phyloP scores from a whole-genome alignment of 2,888 invertebrate species.

The Panorpa germanica region DNA sequence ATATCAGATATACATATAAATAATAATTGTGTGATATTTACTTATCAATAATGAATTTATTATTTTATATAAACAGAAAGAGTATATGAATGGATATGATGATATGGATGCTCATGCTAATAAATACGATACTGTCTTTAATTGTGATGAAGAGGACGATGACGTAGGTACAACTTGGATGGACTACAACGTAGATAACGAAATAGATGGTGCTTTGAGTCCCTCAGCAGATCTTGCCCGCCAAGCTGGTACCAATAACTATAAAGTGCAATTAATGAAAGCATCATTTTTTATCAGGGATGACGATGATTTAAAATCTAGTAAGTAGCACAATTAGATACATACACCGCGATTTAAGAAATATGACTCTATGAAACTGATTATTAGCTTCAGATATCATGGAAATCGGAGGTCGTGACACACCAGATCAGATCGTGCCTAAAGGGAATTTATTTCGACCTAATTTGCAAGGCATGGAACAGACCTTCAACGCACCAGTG shows the following conservation, averaged over 20 bases:
- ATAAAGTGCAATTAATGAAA: conserved; percentile 66
- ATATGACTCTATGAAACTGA: neutral
- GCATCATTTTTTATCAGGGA: conserved; percentile 42
- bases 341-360: conserved; percentile 1
- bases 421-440: conserved; percentile 15
- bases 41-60: too few species aligned
- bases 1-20: too few species aligned
- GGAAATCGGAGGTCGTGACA: conserved; percentile 12
- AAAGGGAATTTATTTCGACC: too few species aligned
- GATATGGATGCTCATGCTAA: too few species aligned
- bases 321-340: conserved; percentile 11
- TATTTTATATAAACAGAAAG: too few species aligned
- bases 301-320: conserved; percentile 18
- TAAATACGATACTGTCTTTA: too few species aligned
- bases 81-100: too few species aligned
- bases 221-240: conserved; percentile 42
- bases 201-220: conserved; percentile 22
- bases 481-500: too few species aligned
- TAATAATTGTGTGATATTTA: too few species aligned
- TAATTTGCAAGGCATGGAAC: too few species aligned
- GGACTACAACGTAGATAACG: conserved; percentile 16
- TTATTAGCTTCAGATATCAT: neutral
- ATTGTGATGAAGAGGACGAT: too few species aligned
- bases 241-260: conserved; percentile 39
- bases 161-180: too few species aligned